Evolutionary conservation across 2,888 invertebrate genomes (phyloP), one percentile per base, ranked within the genome.

Genomic region (Hypsopygia costalis): DNA sequence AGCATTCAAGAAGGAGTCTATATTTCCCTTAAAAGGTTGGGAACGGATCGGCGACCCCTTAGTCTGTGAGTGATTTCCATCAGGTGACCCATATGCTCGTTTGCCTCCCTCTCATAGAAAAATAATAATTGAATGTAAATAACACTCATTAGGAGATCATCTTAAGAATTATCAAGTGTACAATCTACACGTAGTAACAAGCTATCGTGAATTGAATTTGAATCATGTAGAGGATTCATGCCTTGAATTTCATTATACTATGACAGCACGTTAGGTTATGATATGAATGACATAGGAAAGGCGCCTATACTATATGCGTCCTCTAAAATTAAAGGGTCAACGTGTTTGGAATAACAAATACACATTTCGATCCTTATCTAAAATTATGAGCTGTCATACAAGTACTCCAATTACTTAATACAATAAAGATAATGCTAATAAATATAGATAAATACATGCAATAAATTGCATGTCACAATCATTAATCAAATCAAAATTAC

Each of bases 331-430:
- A 38, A 25, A 34, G 22, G 7, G 3, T 10, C 9, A 27, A 7
- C 35, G 25, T 35, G 38, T 30, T 30, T 35, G 6, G 38, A 38
- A 37, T 42, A 22, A 11, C 12, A 16, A 11, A 27, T 16, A 25
- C 27, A 30, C 16, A 11, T 42, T 30, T 33, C 32, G 12, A 33
- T 36, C 8, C 16, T 16, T 16, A 16, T 16, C 16, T 33, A 28
- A 11, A 9, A 27, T 2, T 12, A 20, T 33, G 28, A 43, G 25
- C 39, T 29, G 67, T 16, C 16, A 16, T 16, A 16, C 16, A 16
- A 16, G 4, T 16, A 16, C 16, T 16, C 16, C 2, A 16, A 16
- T 16, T 3, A 16, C 16, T 3, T 25, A 25, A 6, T 25, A 25
- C 25, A 25, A 5, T 25, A n/a, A n/a, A n/a, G n/a, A 25, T 25